Conservation (phyloP, 2,113 vertebrate genomes). For the Sphaerodactylus townsendi region DNA sequence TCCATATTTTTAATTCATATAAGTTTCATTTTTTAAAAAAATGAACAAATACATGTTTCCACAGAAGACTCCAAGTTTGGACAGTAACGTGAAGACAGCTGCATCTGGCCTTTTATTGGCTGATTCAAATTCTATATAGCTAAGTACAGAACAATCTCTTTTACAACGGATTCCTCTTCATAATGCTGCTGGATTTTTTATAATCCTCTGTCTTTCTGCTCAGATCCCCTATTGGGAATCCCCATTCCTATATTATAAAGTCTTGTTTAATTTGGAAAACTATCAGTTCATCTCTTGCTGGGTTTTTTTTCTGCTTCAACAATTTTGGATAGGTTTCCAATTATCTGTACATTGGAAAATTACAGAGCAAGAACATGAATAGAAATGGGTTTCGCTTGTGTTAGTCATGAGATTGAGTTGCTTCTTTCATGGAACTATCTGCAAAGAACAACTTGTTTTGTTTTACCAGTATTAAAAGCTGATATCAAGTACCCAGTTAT, state of each 20-base stretch:
- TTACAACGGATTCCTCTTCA: slow-evolving; percentile 49
- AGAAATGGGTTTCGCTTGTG: not conserved
- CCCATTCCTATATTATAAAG: slow-evolving; percentile 43
- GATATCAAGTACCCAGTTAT: not conserved
- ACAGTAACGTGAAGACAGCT: slow-evolving; percentile 14
- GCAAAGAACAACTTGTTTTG: not conserved
- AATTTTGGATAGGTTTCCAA: not conserved
- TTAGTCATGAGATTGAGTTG: not conserved
- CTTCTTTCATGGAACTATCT: not conserved
- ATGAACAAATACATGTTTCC: too few species aligned
- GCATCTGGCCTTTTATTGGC: slow-evolving; percentile 8
- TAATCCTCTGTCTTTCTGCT: slow-evolving; percentile 61
- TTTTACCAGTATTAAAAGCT: not conserved
- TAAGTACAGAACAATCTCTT: slow-evolving; percentile 53
- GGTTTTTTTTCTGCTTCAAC: not conserved
- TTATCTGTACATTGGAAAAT: not conserved
- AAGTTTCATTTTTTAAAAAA: too few species aligned
- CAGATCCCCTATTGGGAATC: slow-evolving; percentile 34
- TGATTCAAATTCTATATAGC: slow-evolving; percentile 32
- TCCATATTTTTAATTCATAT: too few species aligned
- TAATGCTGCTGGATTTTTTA: slow-evolving; percentile 53
- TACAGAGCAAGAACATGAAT: not conserved
- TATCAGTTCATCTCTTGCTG: not conserved
- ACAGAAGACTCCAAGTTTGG: too few species aligned
- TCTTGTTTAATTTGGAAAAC: slow-evolving; percentile 44